Conservation (phyloP, 2,113 vertebrate genomes). For the Centropristis striata region DNA sequence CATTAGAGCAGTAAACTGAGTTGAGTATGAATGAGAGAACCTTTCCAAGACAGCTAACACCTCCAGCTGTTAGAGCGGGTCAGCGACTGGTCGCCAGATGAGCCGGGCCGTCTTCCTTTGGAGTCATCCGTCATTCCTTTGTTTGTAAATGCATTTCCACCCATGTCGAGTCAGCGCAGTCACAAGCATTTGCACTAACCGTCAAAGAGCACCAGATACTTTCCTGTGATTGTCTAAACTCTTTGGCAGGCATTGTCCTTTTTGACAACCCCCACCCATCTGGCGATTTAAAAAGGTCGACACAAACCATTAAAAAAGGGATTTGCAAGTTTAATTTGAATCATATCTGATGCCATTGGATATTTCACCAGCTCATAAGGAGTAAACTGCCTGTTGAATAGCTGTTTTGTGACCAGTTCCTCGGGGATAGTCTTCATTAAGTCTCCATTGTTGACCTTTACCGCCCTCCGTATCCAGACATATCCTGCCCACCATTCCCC, state of each 20-base stretch:
- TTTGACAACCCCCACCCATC: conserved; percentile 2
- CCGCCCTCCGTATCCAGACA: neutral
- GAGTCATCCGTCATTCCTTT: conserved; percentile 58
- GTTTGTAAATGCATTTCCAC: conserved; percentile 11
- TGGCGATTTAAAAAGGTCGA: conserved; percentile 8
- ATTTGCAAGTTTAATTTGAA: neutral
- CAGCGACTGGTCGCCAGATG: conserved; percentile 68
- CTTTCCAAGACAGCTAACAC: conserved; percentile 27
- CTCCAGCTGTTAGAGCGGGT: conserved; percentile 59
- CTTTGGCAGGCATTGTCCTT: conserved; percentile 16
- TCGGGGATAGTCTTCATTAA: conserved; percentile 12
- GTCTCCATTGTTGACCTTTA: conserved; percentile 24
- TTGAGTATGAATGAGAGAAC: conserved; percentile 44
- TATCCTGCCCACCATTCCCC: neutral
- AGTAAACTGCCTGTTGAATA: conserved; percentile 15
- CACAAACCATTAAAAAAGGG: conserved; percentile 16
- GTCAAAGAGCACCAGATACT: conserved; percentile 39
- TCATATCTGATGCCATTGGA: neutral
- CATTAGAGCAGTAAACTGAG: conserved; percentile 68
- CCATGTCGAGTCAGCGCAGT: neutral
- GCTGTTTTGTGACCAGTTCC: conserved; percentile 16
- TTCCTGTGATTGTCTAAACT: conserved; percentile 55
- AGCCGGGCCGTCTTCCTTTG: conserved; percentile 25
- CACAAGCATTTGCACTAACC: neutral
- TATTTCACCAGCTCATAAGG: conserved; percentile 27